Conservation (phyloP, 2,888 invertebrate genomes). For the Tetranychus truncatus region DNA sequence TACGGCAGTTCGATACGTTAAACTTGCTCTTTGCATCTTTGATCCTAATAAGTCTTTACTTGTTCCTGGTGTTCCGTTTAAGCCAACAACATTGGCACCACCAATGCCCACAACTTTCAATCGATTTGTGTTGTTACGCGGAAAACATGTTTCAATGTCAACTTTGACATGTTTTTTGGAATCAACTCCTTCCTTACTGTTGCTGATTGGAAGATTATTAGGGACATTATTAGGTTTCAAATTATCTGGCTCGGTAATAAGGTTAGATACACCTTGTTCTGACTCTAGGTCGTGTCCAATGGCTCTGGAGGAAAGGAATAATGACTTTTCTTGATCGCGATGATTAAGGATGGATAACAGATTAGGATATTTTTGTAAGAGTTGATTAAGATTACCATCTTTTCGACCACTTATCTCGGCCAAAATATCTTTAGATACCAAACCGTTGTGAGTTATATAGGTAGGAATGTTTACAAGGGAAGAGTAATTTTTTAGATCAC, state of each 20-base stretch:
- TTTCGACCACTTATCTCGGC: conserved; percentile 22
- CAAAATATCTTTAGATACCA: conserved; percentile 34
- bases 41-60: conserved; percentile 37
- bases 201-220: neutral
- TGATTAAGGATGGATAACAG: conserved; percentile 35
- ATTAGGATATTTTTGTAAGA: conserved; percentile 55
- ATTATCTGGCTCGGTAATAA: neutral
- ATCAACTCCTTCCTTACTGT: neutral
- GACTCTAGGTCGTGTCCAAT: neutral
- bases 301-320: conserved; percentile 1
- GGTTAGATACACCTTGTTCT: neutral
- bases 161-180: neutral
- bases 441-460: conserved; percentile 39
- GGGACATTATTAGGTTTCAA: neutral
- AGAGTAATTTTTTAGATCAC: conserved; percentile 23
- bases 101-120: conserved; percentile 41
- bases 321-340: conserved; percentile 2
- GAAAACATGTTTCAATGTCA: neutral
- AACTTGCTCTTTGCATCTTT: conserved; percentile 41
- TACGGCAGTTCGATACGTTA: conserved; percentile 69
- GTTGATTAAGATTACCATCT: conserved; percentile 39
- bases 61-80: neutral
- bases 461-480: conserved; percentile 72
- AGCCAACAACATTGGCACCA: conserved; percentile 31
- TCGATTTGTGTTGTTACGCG: neutral